These are phyloP conservation scores for Saccostrea cuccullata DNA, from an alignment of 1,140 invertebrate genomes.

Conservation along the genomic window DNA sequence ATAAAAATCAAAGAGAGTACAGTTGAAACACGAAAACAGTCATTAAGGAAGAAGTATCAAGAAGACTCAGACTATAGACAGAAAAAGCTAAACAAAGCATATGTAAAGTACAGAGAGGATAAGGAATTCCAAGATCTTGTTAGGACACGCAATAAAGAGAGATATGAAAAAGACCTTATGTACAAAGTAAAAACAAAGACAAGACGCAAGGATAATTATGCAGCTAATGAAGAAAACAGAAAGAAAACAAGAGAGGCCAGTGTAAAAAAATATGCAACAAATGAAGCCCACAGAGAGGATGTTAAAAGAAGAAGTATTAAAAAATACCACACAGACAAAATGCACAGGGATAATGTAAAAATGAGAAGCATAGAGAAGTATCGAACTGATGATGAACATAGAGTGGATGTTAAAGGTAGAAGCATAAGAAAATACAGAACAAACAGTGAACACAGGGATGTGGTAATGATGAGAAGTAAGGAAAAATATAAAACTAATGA, in stretches of 20 bases:
- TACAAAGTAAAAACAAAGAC: no score
- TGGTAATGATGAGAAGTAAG: neutral
- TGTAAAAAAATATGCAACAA: conserved; percentile 19
- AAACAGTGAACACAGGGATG: neutral
- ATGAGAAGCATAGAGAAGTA: no score
- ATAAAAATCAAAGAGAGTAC: neutral
- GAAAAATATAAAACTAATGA: neutral
- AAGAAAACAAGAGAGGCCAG: neutral
- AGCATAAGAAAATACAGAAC: no score
- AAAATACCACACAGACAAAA: neutral
- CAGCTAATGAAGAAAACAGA: neutral
- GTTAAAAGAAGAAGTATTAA: neutral
- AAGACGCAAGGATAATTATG: neutral
- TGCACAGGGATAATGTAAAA: neutral
- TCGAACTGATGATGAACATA: no score
- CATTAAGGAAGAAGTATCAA: neutral
- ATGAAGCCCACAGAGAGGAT: conserved; percentile 25
- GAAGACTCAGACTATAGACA: neutral
- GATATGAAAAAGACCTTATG: no score
- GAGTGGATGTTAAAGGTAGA: no score
- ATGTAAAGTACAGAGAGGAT: neutral
- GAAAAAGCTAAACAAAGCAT: neutral
- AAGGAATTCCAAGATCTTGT: no score
- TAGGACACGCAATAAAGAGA: no score
- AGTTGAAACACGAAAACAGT: neutral